A percentile compares a stretch with the other conserved stretches of the same genome.
Conservation (phyloP, 2,113 vertebrate species). For the Leptobrachium leishanense region DNA sequence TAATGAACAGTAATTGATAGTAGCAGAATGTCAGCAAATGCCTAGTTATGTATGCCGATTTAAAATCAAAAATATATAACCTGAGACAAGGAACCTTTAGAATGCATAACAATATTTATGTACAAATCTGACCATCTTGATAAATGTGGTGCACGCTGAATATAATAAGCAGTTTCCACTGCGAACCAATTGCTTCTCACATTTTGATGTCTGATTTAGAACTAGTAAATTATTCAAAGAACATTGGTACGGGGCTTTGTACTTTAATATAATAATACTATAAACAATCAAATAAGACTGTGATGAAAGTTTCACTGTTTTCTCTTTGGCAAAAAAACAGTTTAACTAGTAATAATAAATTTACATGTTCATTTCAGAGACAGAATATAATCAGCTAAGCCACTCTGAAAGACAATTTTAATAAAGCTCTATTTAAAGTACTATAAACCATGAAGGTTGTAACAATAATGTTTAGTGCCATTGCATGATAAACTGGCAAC, state of each 20-base stretch:
- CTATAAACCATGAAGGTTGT: slow-evolving; percentile 75
- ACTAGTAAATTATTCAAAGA: slow-evolving; percentile 28
- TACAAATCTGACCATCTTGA: too few relatives aligned
- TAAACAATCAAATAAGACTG: slow-evolving; percentile 37
- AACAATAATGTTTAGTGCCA: slow-evolving; percentile 75
- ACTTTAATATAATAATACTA: slow-evolving; percentile 28
- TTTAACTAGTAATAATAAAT: slow-evolving; percentile 59
- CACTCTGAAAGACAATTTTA: slow-evolving; percentile 77
- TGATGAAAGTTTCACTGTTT: slow-evolving; percentile 32
- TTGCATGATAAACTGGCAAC: slow-evolving; percentile 78
- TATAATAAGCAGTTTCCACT: neutral
- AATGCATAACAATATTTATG: too few relatives aligned
- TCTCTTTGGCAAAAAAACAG: slow-evolving; percentile 18
- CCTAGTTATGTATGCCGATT: too few relatives aligned
- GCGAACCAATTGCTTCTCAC: neutral
- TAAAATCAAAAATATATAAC: too few relatives aligned
- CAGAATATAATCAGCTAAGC: slow-evolving; percentile 69
- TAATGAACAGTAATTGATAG: too few relatives aligned
- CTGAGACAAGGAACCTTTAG: too few relatives aligned
- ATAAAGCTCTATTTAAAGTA: slow-evolving; percentile 71
- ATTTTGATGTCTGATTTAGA: slow-evolving; percentile 21
- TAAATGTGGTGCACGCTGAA: neutral
- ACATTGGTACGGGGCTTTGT: slow-evolving; percentile 11
- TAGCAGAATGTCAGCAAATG: too few relatives aligned
- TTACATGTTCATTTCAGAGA: slow-evolving; percentile 68